These are phyloP conservation scores for Platycheirus rosarum DNA, from an alignment of 2,888 invertebrate species.

Conservation along the genomic window DNA sequence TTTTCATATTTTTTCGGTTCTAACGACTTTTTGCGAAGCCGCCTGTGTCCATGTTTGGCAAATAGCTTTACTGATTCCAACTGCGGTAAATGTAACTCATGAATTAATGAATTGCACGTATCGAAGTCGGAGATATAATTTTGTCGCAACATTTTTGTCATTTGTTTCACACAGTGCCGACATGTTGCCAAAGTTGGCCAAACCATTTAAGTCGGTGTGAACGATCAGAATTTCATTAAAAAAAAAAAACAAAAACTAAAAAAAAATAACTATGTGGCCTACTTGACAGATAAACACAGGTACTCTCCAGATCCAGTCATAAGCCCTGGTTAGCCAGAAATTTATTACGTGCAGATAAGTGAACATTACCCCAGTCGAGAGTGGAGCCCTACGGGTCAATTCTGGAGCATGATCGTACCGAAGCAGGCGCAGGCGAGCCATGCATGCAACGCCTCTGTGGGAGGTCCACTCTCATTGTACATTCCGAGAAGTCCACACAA, in stretches of 20 bases:
- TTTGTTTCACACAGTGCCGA: conserved; percentile 19
- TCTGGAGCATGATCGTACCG: conserved; percentile 40
- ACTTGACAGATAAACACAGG: conserved; percentile 45
- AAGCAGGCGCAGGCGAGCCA: conserved; percentile 28
- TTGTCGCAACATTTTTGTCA: conserved; percentile 43
- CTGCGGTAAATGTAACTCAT: not conserved
- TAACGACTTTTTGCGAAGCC: conserved; percentile 12
- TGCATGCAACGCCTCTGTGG: conserved; percentile 52
- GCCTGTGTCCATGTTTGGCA: conserved; percentile 15
- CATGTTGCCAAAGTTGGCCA: conserved; percentile 42
- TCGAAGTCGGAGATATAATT: conserved; percentile 1
- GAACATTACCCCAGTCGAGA: conserved; percentile 59
- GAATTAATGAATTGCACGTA: conserved; percentile 33
- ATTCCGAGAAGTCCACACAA: conserved; percentile 30
- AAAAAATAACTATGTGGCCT: conserved; percentile 32
- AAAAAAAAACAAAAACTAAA: conserved; percentile 28
- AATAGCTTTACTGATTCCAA: too few species aligned
- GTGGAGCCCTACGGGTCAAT: conserved; percentile 54
- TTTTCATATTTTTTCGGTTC: conserved; percentile 19
- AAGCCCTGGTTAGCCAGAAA: conserved; percentile 26
- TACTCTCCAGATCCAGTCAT: conserved; percentile 35
- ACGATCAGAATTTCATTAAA: conserved; percentile 28
- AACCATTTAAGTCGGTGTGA: conserved; percentile 26
- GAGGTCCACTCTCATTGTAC: conserved; percentile 58
- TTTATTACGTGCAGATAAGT: conserved; percentile 70